Evolutionary conservation across 2,888 invertebrate genomes (phyloP).

Genomic region (Caradrina kadenii): DNA sequence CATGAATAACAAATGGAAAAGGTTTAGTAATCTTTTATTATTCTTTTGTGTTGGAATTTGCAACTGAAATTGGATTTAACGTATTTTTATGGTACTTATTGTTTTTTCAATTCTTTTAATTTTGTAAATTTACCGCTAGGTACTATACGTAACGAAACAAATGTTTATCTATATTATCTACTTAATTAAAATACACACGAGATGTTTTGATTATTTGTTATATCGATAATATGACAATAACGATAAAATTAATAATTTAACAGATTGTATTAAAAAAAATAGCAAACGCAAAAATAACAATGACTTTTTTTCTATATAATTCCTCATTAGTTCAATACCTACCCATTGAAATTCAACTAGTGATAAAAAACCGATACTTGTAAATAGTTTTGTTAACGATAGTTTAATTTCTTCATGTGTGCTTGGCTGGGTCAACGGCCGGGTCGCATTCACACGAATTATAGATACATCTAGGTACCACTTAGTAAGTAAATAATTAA

Average conservation of each 20-base stretch:
- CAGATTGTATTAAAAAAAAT: too few species aligned
- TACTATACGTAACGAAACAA: not conserved
- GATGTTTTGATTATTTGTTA: not conserved
- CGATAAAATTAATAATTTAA: too few species aligned
- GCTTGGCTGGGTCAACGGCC: constrained; percentile 40
- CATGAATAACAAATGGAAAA: not conserved
- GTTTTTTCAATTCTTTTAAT: not conserved
- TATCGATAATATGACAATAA: not conserved
- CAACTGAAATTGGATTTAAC: not conserved
- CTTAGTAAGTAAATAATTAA: constrained; percentile 19
- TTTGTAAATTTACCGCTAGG: not conserved
- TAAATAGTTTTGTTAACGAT: constrained; percentile 6
- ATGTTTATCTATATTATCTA: too few species aligned
- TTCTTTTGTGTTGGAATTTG: not conserved
- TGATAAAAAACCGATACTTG: not conserved
- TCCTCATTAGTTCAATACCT: not conserved
- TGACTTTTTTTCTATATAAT: not conserved
- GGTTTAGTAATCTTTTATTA: not conserved
- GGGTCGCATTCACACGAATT: constrained; percentile 29
- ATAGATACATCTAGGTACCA: constrained; percentile 1
- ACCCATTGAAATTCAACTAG: not conserved
- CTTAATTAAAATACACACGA: not conserved
- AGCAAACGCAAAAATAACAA: too few species aligned
- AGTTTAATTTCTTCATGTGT: constrained; percentile 8
- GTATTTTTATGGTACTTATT: not conserved